Conservation (phyloP, 2,113 vertebrate species). For the Okapia johnstoni region DNA sequence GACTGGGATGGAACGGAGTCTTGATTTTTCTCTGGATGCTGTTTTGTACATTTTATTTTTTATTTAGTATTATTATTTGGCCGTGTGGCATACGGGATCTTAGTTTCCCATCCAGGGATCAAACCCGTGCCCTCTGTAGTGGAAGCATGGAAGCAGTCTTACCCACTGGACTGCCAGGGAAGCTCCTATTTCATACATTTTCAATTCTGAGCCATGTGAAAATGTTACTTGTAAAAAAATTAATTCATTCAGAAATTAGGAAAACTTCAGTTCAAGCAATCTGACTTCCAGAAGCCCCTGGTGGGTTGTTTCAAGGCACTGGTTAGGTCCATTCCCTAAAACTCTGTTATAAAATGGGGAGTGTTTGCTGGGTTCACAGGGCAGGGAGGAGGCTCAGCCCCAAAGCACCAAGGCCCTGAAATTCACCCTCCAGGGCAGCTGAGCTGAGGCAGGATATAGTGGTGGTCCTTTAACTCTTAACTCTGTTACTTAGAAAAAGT, state of each 20-base stretch:
- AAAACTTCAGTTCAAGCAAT: neutral
- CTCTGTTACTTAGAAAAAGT: neutral
- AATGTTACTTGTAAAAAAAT: neutral
- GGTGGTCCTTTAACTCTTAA: neutral
- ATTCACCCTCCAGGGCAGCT: neutral
- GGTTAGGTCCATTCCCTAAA: neutral
- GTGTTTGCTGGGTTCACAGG: neutral
- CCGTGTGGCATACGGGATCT: neutral
- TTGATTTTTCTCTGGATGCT: neutral
- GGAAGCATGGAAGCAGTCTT: neutral
- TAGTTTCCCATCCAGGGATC: neutral
- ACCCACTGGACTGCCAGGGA: neutral
- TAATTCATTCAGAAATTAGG: neutral
- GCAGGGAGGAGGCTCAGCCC: neutral
- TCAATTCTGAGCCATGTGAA: neutral
- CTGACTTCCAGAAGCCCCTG: neutral
- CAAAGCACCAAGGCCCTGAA: neutral
- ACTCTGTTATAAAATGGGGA: too few relatives aligned
- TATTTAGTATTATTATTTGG: neutral
- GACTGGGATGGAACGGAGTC: neutral
- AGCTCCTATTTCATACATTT: neutral
- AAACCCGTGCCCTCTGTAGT: neutral
- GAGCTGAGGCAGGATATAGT: neutral
- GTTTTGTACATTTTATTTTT: neutral
- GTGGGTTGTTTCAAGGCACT: neutral